Evolutionary conservation across 1,140 invertebrate genomes (phyloP).

Genomic region (Tyrophagus putrescentiae): DNA sequence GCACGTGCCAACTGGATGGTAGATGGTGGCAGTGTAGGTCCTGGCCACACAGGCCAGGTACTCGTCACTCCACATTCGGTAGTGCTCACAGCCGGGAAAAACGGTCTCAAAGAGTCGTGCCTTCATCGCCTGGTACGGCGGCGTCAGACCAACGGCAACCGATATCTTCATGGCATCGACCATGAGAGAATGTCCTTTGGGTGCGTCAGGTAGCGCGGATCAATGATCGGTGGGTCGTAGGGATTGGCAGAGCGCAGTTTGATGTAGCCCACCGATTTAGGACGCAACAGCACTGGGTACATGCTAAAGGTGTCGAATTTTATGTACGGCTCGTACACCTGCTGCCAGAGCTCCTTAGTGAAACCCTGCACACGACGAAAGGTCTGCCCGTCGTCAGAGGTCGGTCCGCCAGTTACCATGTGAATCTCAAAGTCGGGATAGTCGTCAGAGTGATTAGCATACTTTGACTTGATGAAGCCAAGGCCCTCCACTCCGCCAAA

Average conservation of each 20-base stretch:
- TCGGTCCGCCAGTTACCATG: constrained; percentile 36
- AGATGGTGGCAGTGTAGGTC: constrained; percentile 68
- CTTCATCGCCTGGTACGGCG: constrained; percentile 38
- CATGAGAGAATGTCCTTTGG: constrained; percentile 60
- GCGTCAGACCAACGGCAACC: constrained; percentile 35
- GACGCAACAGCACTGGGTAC: constrained; percentile 62
- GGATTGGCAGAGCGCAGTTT: constrained; percentile 65
- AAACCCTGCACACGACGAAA: constrained; percentile 28
- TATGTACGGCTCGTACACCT: constrained; percentile 29
- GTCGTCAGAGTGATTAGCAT: constrained; percentile 49
- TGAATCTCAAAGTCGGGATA: constrained; percentile 64
- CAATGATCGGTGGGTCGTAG: constrained; percentile 73
- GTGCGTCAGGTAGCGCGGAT: constrained; percentile 74
- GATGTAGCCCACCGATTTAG: constrained; percentile 55
- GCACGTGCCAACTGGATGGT: constrained; percentile 40
- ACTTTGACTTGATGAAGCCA: constrained; percentile 67
- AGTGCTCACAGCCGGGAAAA: constrained; percentile 55
- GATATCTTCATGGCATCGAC: constrained; percentile 46
- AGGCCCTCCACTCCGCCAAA: constrained; percentile 48
- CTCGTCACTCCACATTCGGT: constrained; percentile 52
- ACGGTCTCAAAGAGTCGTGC: constrained; percentile 18
- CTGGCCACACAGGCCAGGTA: constrained; percentile 71
- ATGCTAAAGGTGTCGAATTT: constrained; percentile 60
- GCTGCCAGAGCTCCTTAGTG: constrained; percentile 24
- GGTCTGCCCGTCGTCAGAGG: constrained; percentile 27